Evolutionary conservation across 2,888 invertebrate species (phyloP).

Genomic region (Ochropacha duplaris): DNA sequence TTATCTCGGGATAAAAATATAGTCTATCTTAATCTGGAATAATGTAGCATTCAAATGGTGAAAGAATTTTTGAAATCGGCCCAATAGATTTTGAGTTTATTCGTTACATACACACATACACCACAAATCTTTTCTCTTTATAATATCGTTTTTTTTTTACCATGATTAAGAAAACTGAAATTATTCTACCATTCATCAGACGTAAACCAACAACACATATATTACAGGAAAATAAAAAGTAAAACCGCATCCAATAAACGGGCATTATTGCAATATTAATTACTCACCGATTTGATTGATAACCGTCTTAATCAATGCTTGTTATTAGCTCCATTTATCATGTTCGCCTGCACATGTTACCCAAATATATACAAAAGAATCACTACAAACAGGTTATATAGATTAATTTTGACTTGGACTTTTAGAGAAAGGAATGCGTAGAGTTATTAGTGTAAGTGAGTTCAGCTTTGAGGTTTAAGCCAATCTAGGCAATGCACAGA

Average conservation of each 20-base stretch:
- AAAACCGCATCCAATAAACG: too few species aligned
- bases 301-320: neutral
- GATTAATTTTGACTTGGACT: neutral
- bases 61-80: too few species aligned
- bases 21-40: too few species aligned
- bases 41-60: too few species aligned
- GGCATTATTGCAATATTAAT: neutral
- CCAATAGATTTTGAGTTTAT: too few species aligned
- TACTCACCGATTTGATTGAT: neutral
- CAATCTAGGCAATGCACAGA: neutral
- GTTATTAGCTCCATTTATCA: neutral
- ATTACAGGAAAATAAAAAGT: neutral
- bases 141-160: too few species aligned
- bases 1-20: too few species aligned
- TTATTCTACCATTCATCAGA: neutral
- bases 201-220: neutral
- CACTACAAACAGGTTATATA: neutral
- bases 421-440: neutral
- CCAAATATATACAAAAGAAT: neutral
- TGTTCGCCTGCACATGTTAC: neutral
- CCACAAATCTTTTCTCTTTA: too few species aligned
- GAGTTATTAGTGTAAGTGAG: neutral
- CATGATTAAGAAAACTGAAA: too few species aligned
- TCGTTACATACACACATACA: too few species aligned
- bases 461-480: neutral